These are phyloP conservation scores for Pseudolaguvia tuberculata DNA, from an alignment of 2,113 vertebrate species.

Conservation along the genomic window DNA sequence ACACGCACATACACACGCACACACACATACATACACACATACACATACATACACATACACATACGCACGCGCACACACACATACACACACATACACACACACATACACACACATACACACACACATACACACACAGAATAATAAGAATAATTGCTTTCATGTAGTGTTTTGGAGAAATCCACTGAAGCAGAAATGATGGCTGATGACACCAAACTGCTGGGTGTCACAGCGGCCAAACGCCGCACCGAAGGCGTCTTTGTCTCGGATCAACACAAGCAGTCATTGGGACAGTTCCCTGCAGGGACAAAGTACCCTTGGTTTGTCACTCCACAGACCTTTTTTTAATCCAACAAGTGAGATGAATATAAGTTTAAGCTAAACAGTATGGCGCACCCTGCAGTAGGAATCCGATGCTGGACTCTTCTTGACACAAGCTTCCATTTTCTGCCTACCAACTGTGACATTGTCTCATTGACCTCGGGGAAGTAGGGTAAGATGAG, in stretches of 20 bases:
- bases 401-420: constrained; percentile 21
- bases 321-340: background rate
- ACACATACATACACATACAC: too few relatives aligned
- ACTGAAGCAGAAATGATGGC: constrained; percentile 65
- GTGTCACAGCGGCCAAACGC: constrained; percentile 55
- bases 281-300: background rate
- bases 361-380: background rate
- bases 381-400: background rate
- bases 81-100: too few relatives aligned
- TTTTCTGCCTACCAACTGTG: constrained; percentile 11
- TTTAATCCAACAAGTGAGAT: background rate
- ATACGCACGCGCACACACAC: too few relatives aligned
- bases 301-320: background rate
- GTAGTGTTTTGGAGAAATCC: constrained; percentile 63
- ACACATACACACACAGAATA: background rate
- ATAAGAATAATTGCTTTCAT: constrained; percentile 62
- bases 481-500: constrained; percentile 27
- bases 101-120: background rate
- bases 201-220: constrained; percentile 66
- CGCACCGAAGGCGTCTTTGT: constrained; percentile 39
- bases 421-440: constrained; percentile 10
- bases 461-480: constrained; percentile 33
- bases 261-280: background rate
- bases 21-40: too few relatives aligned
- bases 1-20: too few relatives aligned